These are phyloP conservation scores for Tricholaema leucomelas DNA, from an alignment of 2,113 vertebrate genomes.

Conservation along the genomic window DNA sequence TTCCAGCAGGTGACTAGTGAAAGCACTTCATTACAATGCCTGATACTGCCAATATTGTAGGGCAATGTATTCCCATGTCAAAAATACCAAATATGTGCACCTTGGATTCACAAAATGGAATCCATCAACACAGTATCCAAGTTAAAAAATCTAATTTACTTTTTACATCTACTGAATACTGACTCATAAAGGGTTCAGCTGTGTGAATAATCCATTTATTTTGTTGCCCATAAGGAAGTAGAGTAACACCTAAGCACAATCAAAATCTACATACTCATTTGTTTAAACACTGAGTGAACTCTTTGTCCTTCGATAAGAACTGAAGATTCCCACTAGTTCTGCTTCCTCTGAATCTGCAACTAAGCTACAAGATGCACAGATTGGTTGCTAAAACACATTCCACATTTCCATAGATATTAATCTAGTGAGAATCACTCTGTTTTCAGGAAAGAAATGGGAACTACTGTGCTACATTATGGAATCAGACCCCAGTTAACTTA, in stretches of 20 bases:
- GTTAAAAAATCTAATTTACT: background rate
- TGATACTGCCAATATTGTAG: constrained; percentile 15
- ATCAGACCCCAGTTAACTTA: background rate
- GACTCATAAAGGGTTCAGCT: background rate
- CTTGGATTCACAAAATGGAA: constrained; percentile 28
- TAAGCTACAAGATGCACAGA: background rate
- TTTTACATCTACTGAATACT: background rate
- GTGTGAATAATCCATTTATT: background rate
- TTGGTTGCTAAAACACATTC: background rate
- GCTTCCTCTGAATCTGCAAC: background rate
- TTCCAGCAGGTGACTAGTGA: background rate
- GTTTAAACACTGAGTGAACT: background rate
- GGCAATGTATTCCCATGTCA: background rate
- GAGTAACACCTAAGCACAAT: background rate
- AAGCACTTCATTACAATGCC: constrained; percentile 34
- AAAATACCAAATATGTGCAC: background rate
- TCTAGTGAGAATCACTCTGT: background rate
- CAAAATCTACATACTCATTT: background rate
- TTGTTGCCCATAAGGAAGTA: background rate
- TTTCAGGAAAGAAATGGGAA: background rate
- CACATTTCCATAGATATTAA: background rate
- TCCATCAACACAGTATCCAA: background rate
- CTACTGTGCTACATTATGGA: background rate
- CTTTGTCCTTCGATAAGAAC: background rate
- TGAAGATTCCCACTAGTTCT: background rate